phyloP scores from a whole-genome alignment of 2,888 invertebrate genomes.

The Willowsia nigromaculata region DNA sequence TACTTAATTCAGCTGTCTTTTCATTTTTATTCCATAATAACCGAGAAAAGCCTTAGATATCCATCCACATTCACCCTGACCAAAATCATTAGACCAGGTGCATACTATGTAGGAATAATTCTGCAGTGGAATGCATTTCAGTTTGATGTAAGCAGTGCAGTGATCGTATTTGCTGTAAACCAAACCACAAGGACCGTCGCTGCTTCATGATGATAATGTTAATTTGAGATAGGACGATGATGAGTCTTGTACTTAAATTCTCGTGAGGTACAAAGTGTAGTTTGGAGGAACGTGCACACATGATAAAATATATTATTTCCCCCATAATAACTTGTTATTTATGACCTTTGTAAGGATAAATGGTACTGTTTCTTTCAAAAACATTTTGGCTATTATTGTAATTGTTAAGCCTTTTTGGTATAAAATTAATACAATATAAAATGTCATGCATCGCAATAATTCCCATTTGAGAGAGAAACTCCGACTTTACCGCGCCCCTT shows the following conservation, averaged over 20 bases:
- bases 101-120: background rate
- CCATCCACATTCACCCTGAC: background rate
- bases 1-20: background rate
- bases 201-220: slow-evolving; percentile 5
- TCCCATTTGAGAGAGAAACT: slow-evolving; percentile 3
- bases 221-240: background rate
- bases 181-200: slow-evolving; percentile 9
- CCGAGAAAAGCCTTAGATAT: background rate
- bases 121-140: background rate
- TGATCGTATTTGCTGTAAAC: background rate
- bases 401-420: background rate
- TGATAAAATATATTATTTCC: slow-evolving; percentile 7
- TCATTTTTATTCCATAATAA: background rate
- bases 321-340: slow-evolving; percentile 10
- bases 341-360: slow-evolving; percentile 36
- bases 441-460: slow-evolving; percentile 18
- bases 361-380: slow-evolving; percentile 16
- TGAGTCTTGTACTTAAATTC: background rate
- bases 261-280: background rate
- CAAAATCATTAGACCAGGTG: background rate
- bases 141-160: background rate
- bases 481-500: background rate
- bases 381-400: background rate
- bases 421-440: slow-evolving; percentile 21
- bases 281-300: background rate